A percentile compares a stretch with the other conserved stretches of the same genome.
These are phyloP conservation scores for Polypedilum vanderplanki DNA, from an alignment of 1,140 invertebrate species.

Conservation along the genomic window DNA sequence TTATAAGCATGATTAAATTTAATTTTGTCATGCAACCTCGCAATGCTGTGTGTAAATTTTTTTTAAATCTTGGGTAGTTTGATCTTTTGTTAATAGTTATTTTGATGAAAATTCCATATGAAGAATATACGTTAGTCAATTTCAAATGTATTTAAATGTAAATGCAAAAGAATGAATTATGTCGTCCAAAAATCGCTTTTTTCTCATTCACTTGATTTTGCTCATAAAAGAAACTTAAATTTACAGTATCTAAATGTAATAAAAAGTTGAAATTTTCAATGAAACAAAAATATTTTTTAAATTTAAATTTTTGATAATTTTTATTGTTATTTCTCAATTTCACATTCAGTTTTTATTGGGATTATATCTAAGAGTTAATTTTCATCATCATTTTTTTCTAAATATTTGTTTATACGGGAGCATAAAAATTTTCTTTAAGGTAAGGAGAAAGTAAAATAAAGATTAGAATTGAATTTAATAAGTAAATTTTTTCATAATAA, in stretches of 20 bases:
- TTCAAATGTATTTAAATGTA: not conserved
- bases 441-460: not conserved
- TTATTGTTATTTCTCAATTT: constrained; percentile 19
- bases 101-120: not conserved
- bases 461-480: not conserved
- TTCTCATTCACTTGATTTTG: too few relatives aligned
- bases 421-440: not conserved
- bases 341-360: not conserved
- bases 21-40: not conserved
- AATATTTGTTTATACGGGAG: not conserved
- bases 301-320: not conserved
- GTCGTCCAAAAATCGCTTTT: too few relatives aligned
- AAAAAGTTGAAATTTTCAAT: not conserved
- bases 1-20: not conserved
- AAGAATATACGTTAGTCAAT: not conserved
- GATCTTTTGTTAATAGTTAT: not conserved
- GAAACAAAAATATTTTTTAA: not conserved
- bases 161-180: too few relatives aligned
- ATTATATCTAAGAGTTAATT: not conserved
- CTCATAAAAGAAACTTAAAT: too few relatives aligned
- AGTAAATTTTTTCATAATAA: too few relatives aligned
- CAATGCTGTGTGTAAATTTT: not conserved
- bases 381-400: not conserved
- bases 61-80: not conserved
- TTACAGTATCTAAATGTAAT: not conserved